Evolutionary conservation across 2,113 vertebrate genomes (phyloP), one percentile per base, ranked within the genome.

Genomic region (Engystomops pustulosus): DNA sequence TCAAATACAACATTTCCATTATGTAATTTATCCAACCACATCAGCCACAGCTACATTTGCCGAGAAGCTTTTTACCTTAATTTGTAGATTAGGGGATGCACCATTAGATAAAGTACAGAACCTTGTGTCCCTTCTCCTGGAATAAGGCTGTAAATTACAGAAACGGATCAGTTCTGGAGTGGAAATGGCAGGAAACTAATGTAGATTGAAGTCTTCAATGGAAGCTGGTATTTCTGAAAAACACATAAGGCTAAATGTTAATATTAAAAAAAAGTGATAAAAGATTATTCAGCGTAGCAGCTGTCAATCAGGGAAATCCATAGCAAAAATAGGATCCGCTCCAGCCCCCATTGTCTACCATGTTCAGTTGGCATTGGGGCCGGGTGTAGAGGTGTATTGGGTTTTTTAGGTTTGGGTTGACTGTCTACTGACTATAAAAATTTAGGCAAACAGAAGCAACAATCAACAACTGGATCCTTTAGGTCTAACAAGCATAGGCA

Each of bases 81-180:
- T 80, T 80, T 69, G 60, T 51, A 80, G 78, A 80, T 80, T 34
- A 80, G 60, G 27, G 45, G 51, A 34, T 69, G 62, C 62, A 69
- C 18, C 79, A 69, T 80, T 80, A 80, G 62, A 65, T 80, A 34
- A 45, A 69, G 62, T 23, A 80, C 18, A 80, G 79, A 47, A 80
- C 62, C 30, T 36, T 68, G 44, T 23, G 62, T 80, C 45, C 79
- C 51, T 27, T 65, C 45, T 68, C 20, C 27, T 45, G 62, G 11
- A 69, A 68, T 79, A 45, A 30, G 41, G 62, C 58, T 8, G 41
- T 41, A 65, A 79, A 60, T 30, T 25, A 45, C 55, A 79, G 23
- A 45, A 79, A 79, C 23, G 34, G 17, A 53, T 77, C 49, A 38
- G 17, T n/a, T 38, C 30, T 38, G 20, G 2, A 11, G 32, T 34